Percentiles rank a stretch among this genome's conserved stretches.
Conservation (phyloP, 2,113 vertebrate genomes). For the Ophthalmolycus amberensis region DNA sequence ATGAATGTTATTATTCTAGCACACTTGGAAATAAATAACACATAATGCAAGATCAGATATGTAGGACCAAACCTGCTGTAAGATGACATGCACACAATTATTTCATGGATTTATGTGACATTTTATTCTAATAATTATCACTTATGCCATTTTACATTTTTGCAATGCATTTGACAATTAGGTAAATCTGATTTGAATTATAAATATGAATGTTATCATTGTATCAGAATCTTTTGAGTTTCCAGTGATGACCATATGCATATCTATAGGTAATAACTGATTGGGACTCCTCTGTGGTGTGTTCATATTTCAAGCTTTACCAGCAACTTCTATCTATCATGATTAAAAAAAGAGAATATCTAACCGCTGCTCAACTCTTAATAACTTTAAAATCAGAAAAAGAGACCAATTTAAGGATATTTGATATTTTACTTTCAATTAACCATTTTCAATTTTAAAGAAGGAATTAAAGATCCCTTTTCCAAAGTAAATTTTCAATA, state of each 20-base stretch:
- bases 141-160: background rate
- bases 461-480: background rate
- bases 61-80: slow-evolving; percentile 1
- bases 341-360: background rate
- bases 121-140: background rate
- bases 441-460: background rate
- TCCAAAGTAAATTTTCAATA: background rate
- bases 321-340: background rate
- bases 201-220: background rate
- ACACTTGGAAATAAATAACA: slow-evolving; percentile 4
- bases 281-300: slow-evolving; percentile 1
- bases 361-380: background rate
- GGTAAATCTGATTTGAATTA: background rate
- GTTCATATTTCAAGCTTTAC: slow-evolving; percentile 18
- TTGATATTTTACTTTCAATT: background rate
- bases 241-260: background rate
- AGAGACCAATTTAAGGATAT: background rate
- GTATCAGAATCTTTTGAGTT: background rate
- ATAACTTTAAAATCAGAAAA: slow-evolving; percentile 17
- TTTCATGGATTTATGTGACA: background rate
- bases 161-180: background rate
- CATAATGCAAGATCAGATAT: background rate
- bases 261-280: background rate
- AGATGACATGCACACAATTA: background rate
- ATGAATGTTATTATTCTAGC: background rate